Conservation (phyloP, 2,888 invertebrate genomes). For the Plagodis dolabraria region DNA sequence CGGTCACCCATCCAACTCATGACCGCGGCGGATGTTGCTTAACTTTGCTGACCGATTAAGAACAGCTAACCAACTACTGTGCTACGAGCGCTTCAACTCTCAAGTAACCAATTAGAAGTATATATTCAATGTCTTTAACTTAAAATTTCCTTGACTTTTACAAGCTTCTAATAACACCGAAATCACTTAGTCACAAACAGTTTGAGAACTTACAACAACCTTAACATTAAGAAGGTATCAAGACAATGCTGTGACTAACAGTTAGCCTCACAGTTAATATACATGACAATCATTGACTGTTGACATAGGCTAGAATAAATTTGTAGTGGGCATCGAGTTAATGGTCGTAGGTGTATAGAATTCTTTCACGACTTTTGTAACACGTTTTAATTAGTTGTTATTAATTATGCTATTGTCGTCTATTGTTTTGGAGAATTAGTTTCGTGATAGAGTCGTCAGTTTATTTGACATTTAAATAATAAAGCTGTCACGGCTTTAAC, state of each 20-base stretch:
- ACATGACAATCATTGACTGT: constrained; percentile 25
- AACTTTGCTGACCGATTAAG: too few relatives aligned
- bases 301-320: constrained; percentile 21
- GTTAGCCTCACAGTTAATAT: constrained; percentile 36
- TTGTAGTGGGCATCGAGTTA: background rate
- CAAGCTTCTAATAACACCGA: constrained; percentile 17
- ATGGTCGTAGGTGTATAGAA: constrained; percentile 7
- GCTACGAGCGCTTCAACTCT: too few relatives aligned
- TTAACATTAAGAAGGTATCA: constrained; percentile 26
- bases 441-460: constrained; percentile 14
- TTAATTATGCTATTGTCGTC: constrained; percentile 19
- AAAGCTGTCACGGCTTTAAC: too few relatives aligned
- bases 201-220: constrained; percentile 28
- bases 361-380: constrained; percentile 24
- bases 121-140: background rate
- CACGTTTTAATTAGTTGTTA: constrained; percentile 20
- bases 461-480: background rate
- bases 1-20: too few relatives aligned
- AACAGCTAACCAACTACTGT: too few relatives aligned
- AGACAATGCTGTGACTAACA: constrained; percentile 46
- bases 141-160: constrained; percentile 24
- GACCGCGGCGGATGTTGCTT: too few relatives aligned
- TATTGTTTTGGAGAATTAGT: constrained; percentile 24
- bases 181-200: constrained; percentile 14
- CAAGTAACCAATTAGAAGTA: too few relatives aligned